Conservation (phyloP, 2,113 vertebrate species). For the Holacanthus passer region DNA sequence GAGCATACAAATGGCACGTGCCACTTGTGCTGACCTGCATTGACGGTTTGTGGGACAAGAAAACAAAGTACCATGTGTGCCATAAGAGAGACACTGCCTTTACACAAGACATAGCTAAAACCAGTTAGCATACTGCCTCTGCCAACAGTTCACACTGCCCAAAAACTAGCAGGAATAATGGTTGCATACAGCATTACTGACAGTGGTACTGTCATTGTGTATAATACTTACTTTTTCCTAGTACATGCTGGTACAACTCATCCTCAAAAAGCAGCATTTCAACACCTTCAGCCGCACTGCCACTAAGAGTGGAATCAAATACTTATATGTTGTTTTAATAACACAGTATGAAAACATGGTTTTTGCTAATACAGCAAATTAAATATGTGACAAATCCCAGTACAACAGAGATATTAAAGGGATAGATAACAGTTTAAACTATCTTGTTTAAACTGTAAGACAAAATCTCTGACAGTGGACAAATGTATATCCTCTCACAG, state of each 20-base stretch:
- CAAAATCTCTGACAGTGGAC: too few relatives aligned
- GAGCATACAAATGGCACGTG: neutral
- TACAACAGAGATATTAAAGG: too few relatives aligned
- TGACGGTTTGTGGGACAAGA: neutral
- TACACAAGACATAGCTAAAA: neutral
- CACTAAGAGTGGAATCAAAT: neutral
- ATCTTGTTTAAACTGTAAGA: too few relatives aligned
- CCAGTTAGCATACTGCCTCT: neutral
- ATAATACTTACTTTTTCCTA: neutral
- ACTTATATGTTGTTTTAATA: too few relatives aligned
- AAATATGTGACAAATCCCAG: too few relatives aligned
- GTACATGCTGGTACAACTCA: neutral
- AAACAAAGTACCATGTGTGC: constrained; percentile 7
- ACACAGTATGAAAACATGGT: neutral
- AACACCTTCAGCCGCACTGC: neutral
- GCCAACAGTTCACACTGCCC: neutral
- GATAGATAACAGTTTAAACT: too few relatives aligned
- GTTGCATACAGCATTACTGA: neutral
- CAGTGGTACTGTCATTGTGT: neutral
- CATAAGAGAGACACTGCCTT: neutral
- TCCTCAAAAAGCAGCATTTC: neutral
- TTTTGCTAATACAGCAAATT: too few relatives aligned
- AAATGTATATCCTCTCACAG: too few relatives aligned
- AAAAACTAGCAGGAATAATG: neutral
- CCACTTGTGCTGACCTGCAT: neutral